Percentiles rank a stretch among this genome's conserved stretches.
Conservation (phyloP, 1,140 invertebrate genomes). For the Apis mellifera region DNA sequence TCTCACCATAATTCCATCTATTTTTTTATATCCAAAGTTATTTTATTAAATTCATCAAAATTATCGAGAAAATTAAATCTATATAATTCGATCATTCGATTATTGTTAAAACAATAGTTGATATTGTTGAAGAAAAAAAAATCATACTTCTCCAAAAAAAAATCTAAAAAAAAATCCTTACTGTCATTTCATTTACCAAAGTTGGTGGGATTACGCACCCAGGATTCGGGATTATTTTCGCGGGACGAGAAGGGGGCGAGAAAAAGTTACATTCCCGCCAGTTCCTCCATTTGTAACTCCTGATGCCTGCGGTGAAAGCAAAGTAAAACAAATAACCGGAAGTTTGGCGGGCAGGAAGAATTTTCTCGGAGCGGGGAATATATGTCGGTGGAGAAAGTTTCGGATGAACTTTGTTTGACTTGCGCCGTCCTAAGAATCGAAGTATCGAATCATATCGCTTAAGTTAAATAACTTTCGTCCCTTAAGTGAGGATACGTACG, state of each 20-base stretch:
- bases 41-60: too few relatives aligned
- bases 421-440: slow-evolving; percentile 57
- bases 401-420: slow-evolving; percentile 66
- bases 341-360: slow-evolving; percentile 50
- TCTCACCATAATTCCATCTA: too few relatives aligned
- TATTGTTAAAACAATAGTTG: too few relatives aligned
- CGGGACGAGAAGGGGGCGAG: not conserved
- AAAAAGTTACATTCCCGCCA: slow-evolving; percentile 49
- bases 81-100: too few relatives aligned
- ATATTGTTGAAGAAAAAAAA: too few relatives aligned
- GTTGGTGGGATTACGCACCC: not conserved
- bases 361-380: slow-evolving; percentile 56
- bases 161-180: not conserved
- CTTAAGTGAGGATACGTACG: slow-evolving; percentile 45
- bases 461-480: slow-evolving; percentile 68
- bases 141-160: too few relatives aligned
- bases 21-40: too few relatives aligned
- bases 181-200: slow-evolving; percentile 27
- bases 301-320: slow-evolving; percentile 50
- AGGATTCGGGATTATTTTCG: slow-evolving; percentile 5
- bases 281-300: slow-evolving; percentile 48
- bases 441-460: slow-evolving; percentile 71
- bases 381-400: slow-evolving; percentile 60
- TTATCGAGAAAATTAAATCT: too few relatives aligned
- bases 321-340: slow-evolving; percentile 66